Base-by-base conservation (phyloP, 2,888 invertebrate species). In the Carcina quercana region DNA sequence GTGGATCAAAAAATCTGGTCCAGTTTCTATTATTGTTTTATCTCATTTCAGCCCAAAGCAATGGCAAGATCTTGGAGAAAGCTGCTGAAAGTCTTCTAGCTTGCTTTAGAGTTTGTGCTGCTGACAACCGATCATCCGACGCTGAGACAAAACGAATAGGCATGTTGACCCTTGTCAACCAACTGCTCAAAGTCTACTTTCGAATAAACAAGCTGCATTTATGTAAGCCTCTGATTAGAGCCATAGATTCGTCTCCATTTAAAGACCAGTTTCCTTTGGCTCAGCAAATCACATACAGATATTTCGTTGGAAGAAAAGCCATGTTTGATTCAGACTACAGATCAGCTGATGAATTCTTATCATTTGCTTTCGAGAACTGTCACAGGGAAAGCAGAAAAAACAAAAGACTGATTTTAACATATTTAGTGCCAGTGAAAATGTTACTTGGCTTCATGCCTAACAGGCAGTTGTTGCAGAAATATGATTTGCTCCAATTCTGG, bases 311-410 rank as follows among this genome's bases (percentile, higher is more conserved):
- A 0, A 87, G 98, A 15, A 98, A 98, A 68, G 95, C 97, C 2
- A 98, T 99, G 96, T 99, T 98, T 67, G 98, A 99, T 72, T 96
- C 96, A 33, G 96, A 98, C 64, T 97, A 97, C 61, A 91, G 92
- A 67, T 88, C 90, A 71, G 98, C 98, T 13, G 97, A 98, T 66
- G 93, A 95, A 60, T 94, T 92, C 59, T 75, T 99, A 13, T 91
- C 94, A 0, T 99, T 91, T 71, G 97, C 98, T 0, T 98, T 98
- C 68, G 89, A 92, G 61, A 91, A 94, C 56, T 98, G 98, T 55
- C 95, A 96, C 48, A 86, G 85, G 38, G 86, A 87, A 32, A 93
- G 92, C 38, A 86, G 84, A 34, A 93, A 91, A 56, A 99, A 99
- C 70, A 98, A 98, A 61, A 85, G 94, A 38, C 85, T 96, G 24